Base-by-base conservation (phyloP, 2,113 vertebrate genomes). In the Ciconia maguari region DNA sequence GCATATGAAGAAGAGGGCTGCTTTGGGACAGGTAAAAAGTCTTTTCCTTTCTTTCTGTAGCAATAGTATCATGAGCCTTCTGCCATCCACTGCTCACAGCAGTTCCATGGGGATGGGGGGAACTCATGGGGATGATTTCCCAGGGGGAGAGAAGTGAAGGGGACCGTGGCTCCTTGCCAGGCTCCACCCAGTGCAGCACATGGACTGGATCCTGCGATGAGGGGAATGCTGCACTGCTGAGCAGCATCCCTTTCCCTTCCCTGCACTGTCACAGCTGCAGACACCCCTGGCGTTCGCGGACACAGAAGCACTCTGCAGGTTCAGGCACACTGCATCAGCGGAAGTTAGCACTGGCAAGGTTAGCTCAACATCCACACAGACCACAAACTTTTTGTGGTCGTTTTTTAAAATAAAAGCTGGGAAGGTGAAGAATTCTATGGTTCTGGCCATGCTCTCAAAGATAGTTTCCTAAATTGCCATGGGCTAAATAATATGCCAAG, bases 201-300 rank as follows among this genome's bases (percentile, higher is more conserved):
- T 18, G 64, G 76, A 76, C 29, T 21, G 57, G 54, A 62, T 83
- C 25, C 48, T 51, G 41, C 1, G 5, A 34, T 2, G 22, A 82
- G 24, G 21, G 19, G 42, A 85, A 75, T 2, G 18, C 80, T 75
- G 91, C 83, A 42, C 55, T 92, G 88, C 68, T 57, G 58, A 91
- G 80, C 49, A 66, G 24, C 21, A 88, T 46, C 30, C 62, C 61
- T 66, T 58, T 26, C 44, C 69, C 55, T 48, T n/a, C 26, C 20
- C 88, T 74, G 83, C 79, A 38, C 30, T 2, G 1, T 38, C 49
- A 24, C 0, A 0, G 52, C 49, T 76, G 71, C 76, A 76, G 78
- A 55, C 75, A 79, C 4, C 44, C 27, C 8, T 49, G 3, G 46
- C 0, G 18, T 26, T 46, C 0, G 1, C 66, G 90, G 61, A 38